Conservation (phyloP, 2,113 vertebrate genomes). For the Maccullochella peelii region DNA sequence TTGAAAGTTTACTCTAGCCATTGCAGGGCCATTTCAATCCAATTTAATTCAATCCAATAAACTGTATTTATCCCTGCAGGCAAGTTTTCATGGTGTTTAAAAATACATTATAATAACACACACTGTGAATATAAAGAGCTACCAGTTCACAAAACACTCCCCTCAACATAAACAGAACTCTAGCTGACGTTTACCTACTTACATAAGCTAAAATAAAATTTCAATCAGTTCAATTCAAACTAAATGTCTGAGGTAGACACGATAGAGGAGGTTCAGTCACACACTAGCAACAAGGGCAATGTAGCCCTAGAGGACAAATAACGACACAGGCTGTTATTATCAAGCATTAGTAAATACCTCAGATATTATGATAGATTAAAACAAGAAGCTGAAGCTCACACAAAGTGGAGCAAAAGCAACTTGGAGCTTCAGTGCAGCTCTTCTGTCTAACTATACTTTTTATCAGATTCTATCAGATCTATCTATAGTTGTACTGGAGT, state of each 20-base stretch:
- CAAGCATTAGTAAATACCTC: not conserved
- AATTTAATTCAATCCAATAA: conserved; percentile 75
- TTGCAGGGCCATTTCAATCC: conserved; percentile 66
- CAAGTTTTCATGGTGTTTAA: conserved; percentile 65
- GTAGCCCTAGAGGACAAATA: conserved; percentile 9
- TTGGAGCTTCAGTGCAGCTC: conserved; percentile 21
- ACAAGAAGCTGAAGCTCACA: not conserved
- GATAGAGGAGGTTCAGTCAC: not conserved
- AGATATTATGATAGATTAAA: conserved; percentile 7
- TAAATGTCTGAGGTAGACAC: not conserved
- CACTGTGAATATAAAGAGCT: conserved; percentile 47
- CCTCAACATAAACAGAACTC: not conserved
- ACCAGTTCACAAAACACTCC: conserved; percentile 1
- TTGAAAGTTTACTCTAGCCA: conserved; percentile 61
- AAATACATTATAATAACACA: conserved; percentile 67
- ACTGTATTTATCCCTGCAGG: conserved; percentile 72
- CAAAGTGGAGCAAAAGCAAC: conserved; percentile 29
- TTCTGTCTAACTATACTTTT: conserved; percentile 19
- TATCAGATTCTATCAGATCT: conserved; percentile 58
- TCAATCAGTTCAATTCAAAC: too few relatives aligned
- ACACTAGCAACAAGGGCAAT: not conserved
- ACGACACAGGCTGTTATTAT: not conserved
- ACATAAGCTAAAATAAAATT: not conserved
- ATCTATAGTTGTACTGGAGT: conserved; percentile 42
- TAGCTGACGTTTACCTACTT: not conserved